phyloP scores from a whole-genome alignment of 2,888 invertebrate species.

The Andrena bucephala region DNA sequence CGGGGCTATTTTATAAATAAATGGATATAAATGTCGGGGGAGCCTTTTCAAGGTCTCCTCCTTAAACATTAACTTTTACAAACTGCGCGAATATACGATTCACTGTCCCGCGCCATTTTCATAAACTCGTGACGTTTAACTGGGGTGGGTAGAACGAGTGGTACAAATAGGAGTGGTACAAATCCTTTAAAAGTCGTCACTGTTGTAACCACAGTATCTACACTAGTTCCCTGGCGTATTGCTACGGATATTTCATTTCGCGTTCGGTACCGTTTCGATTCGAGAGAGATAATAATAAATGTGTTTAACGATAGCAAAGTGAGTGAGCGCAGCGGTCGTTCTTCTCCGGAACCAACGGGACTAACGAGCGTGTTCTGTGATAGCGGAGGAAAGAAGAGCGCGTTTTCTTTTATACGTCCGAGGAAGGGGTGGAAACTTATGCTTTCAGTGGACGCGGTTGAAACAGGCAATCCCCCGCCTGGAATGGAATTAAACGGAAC shows the following conservation, averaged over 20 bases:
- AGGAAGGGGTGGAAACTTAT: constrained; percentile 18
- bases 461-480: constrained; percentile 33
- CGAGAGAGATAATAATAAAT: constrained; percentile 11
- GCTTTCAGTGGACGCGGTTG: constrained; percentile 11
- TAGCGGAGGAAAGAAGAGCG: neutral
- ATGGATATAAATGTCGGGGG: constrained; percentile 58
- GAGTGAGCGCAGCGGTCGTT: neutral
- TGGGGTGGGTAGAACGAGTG: neutral
- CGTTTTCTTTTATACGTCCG: neutral
- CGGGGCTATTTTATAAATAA: constrained; percentile 53
- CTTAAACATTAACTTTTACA: constrained; percentile 28
- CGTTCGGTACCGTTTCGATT: neutral
- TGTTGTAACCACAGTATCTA: neutral
- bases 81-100: neutral
- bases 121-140: constrained; percentile 6
- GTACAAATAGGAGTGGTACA: neutral
- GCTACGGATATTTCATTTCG: neutral
- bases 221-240: neutral
- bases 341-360: constrained; percentile 1
- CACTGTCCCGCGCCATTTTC: constrained; percentile 2
- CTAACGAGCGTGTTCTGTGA: constrained; percentile 20
- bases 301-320: constrained; percentile 15
- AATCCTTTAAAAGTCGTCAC: neutral
- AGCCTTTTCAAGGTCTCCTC: constrained; percentile 29
- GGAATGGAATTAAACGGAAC: constrained; percentile 25